Base-by-base conservation (phyloP, 2,888 invertebrate species). In the Altica lythri region DNA sequence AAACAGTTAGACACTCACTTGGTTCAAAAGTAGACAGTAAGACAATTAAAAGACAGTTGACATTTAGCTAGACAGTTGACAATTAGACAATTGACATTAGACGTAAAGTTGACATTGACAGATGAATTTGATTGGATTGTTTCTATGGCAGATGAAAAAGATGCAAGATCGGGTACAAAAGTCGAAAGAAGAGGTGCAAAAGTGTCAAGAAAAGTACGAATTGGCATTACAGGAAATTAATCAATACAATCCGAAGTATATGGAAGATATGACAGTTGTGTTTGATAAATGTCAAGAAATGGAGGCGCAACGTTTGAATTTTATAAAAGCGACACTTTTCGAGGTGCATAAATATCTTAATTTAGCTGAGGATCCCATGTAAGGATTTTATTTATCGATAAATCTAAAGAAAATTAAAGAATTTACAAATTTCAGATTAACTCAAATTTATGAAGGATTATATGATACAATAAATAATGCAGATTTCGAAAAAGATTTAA, bases 61-160 rank as follows among this genome's bases (percentile, higher is more conserved):
- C n/a, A n/a, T n/a, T n/a, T n/a, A n/a, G n/a, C n/a, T n/a, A n/a
- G n/a, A n/a, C n/a, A n/a, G n/a, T n/a, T n/a, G n/a, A n/a, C n/a
- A n/a, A n/a, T n/a, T n/a, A n/a, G n/a, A n/a, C n/a, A n/a, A n/a
- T n/a, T n/a, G n/a, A n/a, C n/a, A n/a, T n/a, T n/a, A n/a, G n/a
- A n/a, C n/a, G n/a, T n/a, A n/a, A n/a, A n/a, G n/a, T n/a, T n/a
- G n/a, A n/a, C n/a, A n/a, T n/a, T n/a, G n/a, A n/a, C n/a, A n/a
- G n/a, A n/a, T n/a, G n/a, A n/a, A n/a, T n/a, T n/a, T n/a, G n/a
- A n/a, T n/a, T n/a, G n/a, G n/a, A n/a, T n/a, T n/a, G n/a, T n/a
- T n/a, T n/a, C n/a, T n/a, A n/a, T n/a, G n/a, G n/a, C n/a, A 97
- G 96, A 87, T 95, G 35, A 95, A 92, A 78, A 97, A 96, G 79